These are phyloP conservation scores for Cyprinodon tularosa DNA, from an alignment of 2,113 vertebrate species.

Conservation along the genomic window DNA sequence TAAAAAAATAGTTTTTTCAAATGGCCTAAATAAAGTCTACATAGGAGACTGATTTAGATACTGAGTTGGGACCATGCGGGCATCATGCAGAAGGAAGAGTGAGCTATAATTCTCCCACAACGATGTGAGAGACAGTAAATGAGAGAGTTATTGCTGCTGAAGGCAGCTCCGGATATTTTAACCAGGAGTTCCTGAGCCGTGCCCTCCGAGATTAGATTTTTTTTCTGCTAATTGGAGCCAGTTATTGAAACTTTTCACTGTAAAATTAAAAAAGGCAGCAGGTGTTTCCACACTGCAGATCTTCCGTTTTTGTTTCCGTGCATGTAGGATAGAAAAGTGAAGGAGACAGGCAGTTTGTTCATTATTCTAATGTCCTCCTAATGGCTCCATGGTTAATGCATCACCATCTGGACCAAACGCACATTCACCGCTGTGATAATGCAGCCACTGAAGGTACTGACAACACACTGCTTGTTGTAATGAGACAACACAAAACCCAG, in stretches of 20 bases:
- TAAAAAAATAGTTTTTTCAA: not conserved
- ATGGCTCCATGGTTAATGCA: constrained; percentile 50
- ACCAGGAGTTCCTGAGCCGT: not conserved
- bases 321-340: constrained; percentile 14
- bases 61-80: not conserved
- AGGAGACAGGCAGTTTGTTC: constrained; percentile 57
- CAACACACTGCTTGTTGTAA: constrained; percentile 57
- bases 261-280: constrained; percentile 9
- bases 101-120: no score
- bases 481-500: constrained; percentile 39
- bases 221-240: not conserved
- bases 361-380: constrained; percentile 62
- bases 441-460: constrained; percentile 56
- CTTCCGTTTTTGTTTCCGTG: not conserved
- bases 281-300: constrained; percentile 5
- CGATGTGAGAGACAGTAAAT: not conserved
- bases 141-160: not conserved
- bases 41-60: not conserved
- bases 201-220: not conserved
- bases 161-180: not conserved
- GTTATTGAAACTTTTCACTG: not conserved
- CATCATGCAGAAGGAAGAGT: no score
- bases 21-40: not conserved
- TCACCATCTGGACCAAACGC: constrained; percentile 61
- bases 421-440: constrained; percentile 49